Base-by-base conservation (phyloP, 92 coral and sea anemone genomes). In the Siderastrea radians region DNA sequence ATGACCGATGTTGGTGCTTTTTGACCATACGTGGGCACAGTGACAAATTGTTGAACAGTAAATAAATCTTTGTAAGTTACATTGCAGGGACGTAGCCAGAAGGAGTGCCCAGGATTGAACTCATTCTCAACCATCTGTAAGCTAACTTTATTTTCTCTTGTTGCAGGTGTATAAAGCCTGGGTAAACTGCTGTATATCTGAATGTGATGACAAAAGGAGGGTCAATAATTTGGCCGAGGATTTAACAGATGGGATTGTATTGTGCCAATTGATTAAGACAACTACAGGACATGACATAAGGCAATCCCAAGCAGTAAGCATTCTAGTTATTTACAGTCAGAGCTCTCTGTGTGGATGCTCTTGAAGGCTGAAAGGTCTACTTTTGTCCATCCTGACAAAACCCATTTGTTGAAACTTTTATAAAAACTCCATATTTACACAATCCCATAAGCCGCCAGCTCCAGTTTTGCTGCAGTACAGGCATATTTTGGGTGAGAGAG, bases 91-190 rank as follows among this genome's bases (percentile, higher is more conserved):
- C 38, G 38, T 26, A 26, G 38, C 38, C 38, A 26, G 38, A 26
- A 26, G 38, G 38, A 26, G 38, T 26, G 38, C 38, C 38, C 38
- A 26, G 38, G 38, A 26, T 26, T 59, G 12, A 59, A 59, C 7
- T 53, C 10, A 10, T 6, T 53, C 58, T 53, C 58, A 53, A 53
- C 7, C 10, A 53, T 53, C 1, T 6, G 58, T 6, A 14, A 60
- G 16, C 13, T n/a, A 26, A 78, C 1, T 15, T 6, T 48, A 7
- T 61, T 2, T 78, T 49, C n/a, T 60, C n/a, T 70, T 10, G 48
- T 16, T 6, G 5, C 86, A 95, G 98, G 94, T 93, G 54, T 95
- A 95, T 62, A 65, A 86, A 65, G 94, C 92, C 73, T 95, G 98
- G 98, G 79, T 95, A 8, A 95, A 93, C 45, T 84, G 96, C 75